Base-by-base conservation (phyloP, 2,888 invertebrate species). In the Gastracanthus pulcherrimus region DNA sequence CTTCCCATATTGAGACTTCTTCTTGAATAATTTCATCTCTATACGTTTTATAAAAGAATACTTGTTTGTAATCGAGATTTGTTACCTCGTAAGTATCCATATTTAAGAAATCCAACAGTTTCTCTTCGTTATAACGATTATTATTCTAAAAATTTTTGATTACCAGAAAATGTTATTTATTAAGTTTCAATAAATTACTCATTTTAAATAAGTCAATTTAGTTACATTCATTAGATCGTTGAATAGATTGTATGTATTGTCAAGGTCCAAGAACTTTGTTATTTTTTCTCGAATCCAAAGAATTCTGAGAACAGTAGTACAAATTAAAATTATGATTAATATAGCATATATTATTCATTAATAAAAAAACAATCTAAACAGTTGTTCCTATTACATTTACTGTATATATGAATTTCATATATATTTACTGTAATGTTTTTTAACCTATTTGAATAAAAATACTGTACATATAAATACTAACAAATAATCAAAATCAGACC, bases 1-100 rank as follows among this genome's bases (percentile, higher is more conserved):
- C 94, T 92, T 96, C 95, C 85, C 94, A 92, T 51, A 95, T 93
- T 3, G 95, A 93, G 81, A 96, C 94, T 90, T 96, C 96, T 88
- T 95, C 95, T 87, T 96, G 96, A 23, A 95, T 93, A 9, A 96
- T 92, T 88, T 95, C 95, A 86, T 95, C 96, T 71, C 94, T 94
- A 85, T 95, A 94, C 1, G 95, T 95, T 88, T 95, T 95, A 87
- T 95, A 94, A 19, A 96, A 92, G 86, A 94, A 95, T 85, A 96
- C 92, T 26, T 95, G 92, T 86, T 94, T 93, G 82, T 93, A 94
- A 23, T 94, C 93, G 55, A 94, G 87, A 81, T 92, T 91, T 36
- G 92, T 90, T 34, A 86, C 85, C 19, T 91, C 92, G 80, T 91
- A 89, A 31, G 93, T 92, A 82, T 94, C 92, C 13, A 92, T 92